Percentiles rank a stretch among this genome's conserved stretches.
These are phyloP conservation scores for Euphonia xanthogaster DNA, from an alignment of 2,797 vertebrate genomes.

Conservation along the genomic window DNA sequence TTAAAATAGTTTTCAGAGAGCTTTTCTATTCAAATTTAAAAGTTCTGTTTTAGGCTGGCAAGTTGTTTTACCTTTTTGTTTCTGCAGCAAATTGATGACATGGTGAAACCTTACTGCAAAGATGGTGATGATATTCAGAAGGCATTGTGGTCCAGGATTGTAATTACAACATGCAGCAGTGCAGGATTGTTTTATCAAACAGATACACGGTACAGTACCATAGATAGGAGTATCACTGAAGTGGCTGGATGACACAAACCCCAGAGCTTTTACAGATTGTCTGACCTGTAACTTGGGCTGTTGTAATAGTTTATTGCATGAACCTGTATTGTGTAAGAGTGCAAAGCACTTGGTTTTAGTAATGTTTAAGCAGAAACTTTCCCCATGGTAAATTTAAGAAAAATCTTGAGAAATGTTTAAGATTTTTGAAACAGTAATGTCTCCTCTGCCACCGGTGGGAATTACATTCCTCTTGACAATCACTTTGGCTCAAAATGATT, in stretches of 20 bases:
- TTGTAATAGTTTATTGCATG: not conserved
- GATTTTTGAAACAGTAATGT: not conserved
- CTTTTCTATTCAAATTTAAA: not conserved
- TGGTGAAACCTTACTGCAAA: constrained; percentile 82
- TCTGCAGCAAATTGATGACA: constrained; percentile 80
- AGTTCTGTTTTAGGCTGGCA: rapidly evolving
- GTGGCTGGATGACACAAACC: not conserved
- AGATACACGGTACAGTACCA: constrained; percentile 83
- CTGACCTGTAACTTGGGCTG: not conserved
- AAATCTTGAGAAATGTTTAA: not conserved
- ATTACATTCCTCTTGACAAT: not conserved
- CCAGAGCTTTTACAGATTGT: not conserved
- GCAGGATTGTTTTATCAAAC: constrained; percentile 90
- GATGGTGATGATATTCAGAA: constrained; percentile 89
- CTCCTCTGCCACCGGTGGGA: not conserved
- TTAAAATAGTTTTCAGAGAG: not conserved
- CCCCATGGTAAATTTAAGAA: not conserved
- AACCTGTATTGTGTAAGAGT: not conserved
- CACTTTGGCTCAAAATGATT: not conserved
- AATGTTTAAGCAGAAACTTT: not conserved
- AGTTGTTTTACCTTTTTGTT: not conserved
- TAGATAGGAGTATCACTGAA: not conserved
- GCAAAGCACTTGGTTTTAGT: not conserved
- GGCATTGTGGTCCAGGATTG: constrained; percentile 87
- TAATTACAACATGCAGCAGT: constrained; percentile 91